phyloP scores from a whole-genome alignment of 2,113 vertebrate genomes.

The Zosterops lateralis region DNA sequence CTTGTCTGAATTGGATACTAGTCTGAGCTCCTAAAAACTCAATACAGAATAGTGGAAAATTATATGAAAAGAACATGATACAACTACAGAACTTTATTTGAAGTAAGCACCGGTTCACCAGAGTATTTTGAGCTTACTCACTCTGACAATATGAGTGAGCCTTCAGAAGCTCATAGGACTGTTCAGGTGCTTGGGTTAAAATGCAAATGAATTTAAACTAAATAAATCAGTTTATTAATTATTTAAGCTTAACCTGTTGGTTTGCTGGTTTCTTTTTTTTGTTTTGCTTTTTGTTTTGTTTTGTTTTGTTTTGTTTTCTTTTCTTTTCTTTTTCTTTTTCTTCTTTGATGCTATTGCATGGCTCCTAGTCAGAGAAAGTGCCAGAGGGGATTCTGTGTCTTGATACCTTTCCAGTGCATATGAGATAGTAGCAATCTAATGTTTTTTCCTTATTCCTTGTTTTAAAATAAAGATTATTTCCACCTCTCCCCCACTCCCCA shows the following conservation, averaged over 20 bases:
- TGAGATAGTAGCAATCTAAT: neutral
- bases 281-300: too few relatives aligned
- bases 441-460: neutral
- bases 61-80: neutral
- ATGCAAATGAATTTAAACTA: neutral
- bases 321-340: too few relatives aligned
- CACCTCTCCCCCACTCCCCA: rapidly evolving
- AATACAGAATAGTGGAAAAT: neutral
- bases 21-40: neutral
- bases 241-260: neutral
- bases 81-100: neutral
- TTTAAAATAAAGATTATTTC: neutral
- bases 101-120: neutral
- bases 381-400: neutral
- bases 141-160: neutral
- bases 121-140: neutral
- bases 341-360: neutral
- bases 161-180: neutral
- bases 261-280: too few relatives aligned
- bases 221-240: neutral
- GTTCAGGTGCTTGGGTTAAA: neutral
- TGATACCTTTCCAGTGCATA: neutral
- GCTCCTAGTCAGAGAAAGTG: neutral
- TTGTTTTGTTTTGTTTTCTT: too few relatives aligned
- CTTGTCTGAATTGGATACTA: neutral